Conservation (phyloP, 92 coral and sea anemone species). For the Porites divaricata region DNA sequence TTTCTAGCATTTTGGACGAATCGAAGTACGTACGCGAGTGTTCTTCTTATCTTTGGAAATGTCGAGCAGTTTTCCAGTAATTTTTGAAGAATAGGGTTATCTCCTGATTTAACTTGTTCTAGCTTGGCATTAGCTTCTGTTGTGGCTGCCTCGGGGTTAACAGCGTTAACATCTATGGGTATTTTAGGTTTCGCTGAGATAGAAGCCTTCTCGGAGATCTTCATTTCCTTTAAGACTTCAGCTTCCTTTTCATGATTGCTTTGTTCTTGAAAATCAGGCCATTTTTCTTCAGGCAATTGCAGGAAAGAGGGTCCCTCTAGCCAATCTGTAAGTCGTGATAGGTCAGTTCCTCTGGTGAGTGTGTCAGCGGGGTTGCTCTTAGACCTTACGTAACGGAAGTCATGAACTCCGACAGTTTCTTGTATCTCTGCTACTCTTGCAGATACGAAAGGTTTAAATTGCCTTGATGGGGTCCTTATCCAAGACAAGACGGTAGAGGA, state of each 20-base stretch:
- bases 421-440: constrained; percentile 70
- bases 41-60: no score
- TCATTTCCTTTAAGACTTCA: no score
- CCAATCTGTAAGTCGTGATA: constrained; percentile 22
- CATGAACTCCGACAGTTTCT: constrained; percentile 52
- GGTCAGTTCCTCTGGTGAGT: constrained; percentile 61
- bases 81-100: constrained; percentile 59
- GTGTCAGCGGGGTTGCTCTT: constrained; percentile 74
- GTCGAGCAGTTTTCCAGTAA: neutral
- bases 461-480: constrained; percentile 57
- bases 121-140: neutral
- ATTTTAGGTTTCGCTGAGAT: no score
- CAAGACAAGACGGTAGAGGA: no score
- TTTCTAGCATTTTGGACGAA: no score
- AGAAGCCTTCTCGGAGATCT: no score
- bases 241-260: no score
- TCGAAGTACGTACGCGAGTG: no score
- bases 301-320: constrained; percentile 41
- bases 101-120: neutral
- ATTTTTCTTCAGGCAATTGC: constrained; percentile 27
- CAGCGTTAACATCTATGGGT: no score
- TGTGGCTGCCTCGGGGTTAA: no score
- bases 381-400: constrained; percentile 67
- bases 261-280: no score
- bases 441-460: constrained; percentile 67